phyloP scores from a whole-genome alignment of 2,113 vertebrate species.

The Phalacrocorax aristotelis region DNA sequence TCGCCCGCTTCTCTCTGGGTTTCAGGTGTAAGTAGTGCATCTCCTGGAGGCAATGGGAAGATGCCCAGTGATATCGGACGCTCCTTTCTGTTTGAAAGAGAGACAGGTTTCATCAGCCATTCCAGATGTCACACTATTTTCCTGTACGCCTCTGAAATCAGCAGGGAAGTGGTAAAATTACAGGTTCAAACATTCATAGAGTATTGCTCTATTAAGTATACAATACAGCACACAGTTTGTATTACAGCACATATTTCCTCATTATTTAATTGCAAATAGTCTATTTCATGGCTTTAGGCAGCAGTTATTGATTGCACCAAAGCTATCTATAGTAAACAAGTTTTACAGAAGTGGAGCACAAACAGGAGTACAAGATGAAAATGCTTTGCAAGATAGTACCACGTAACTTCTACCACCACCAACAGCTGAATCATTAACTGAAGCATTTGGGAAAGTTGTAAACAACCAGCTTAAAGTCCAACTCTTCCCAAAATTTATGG shows the following conservation, averaged over 20 bases:
- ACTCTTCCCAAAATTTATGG: background rate
- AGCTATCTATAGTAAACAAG: background rate
- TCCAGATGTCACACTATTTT: background rate
- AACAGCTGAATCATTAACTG: background rate
- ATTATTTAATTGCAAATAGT: background rate
- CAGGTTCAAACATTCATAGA: background rate
- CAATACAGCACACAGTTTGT: background rate
- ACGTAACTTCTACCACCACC: background rate
- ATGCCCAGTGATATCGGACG: slow-evolving; percentile 92
- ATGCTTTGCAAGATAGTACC: background rate
- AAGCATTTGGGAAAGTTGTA: background rate
- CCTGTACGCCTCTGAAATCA: background rate
- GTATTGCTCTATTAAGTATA: background rate
- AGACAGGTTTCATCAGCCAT: background rate
- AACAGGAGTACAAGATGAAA: background rate
- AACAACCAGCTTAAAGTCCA: background rate
- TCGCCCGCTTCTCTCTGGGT: slow-evolving; percentile 80
- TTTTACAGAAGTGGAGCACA: background rate
- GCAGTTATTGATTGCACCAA: background rate
- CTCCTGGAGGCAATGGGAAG: slow-evolving; percentile 86
- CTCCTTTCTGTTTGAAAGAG: slow-evolving; percentile 85
- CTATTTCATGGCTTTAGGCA: background rate
- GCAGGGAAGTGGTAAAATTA: background rate
- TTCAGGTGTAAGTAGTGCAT: slow-evolving; percentile 84
- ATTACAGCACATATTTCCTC: background rate